These are phyloP conservation scores for Spondyliosoma cantharus DNA, from an alignment of 2,797 vertebrate genomes.

Conservation along the genomic window DNA sequence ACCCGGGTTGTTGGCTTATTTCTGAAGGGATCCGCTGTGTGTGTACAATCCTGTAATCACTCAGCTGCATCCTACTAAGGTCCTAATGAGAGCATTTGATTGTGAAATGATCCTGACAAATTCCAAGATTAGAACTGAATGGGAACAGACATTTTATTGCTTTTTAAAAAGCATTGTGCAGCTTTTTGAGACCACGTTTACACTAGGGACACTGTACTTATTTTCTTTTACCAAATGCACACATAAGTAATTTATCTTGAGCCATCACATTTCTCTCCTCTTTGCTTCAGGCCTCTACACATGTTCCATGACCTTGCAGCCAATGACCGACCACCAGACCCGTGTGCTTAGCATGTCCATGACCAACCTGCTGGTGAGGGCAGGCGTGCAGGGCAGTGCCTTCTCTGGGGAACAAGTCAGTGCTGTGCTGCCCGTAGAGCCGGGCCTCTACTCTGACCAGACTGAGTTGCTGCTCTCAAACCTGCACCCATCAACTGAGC, in stretches of 20 bases:
- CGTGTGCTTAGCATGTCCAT: slow-evolving; percentile 85
- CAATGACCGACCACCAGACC: slow-evolving; percentile 87
- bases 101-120: slow-evolving; percentile 36
- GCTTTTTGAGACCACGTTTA: neutral
- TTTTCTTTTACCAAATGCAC: neutral
- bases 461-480: slow-evolving; percentile 89
- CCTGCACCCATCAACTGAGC: slow-evolving; percentile 84
- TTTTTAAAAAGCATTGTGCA: neutral
- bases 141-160: neutral
- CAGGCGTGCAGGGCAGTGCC: slow-evolving; percentile 76
- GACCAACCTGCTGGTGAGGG: slow-evolving; percentile 84
- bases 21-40: slow-evolving; percentile 42
- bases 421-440: slow-evolving; percentile 86
- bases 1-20: slow-evolving; percentile 50
- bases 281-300: slow-evolving; percentile 88
- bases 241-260: slow-evolving; percentile 24
- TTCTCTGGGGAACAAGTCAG: slow-evolving; percentile 80
- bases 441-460: slow-evolving; percentile 90
- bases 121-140: slow-evolving; percentile 10
- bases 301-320: slow-evolving; percentile 87
- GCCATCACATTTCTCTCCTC: slow-evolving; percentile 1
- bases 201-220: neutral
- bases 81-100: slow-evolving; percentile 35
- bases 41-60: slow-evolving; percentile 36
- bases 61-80: slow-evolving; percentile 37